Evolutionary conservation across 2,113 vertebrate genomes (phyloP), one percentile per base, ranked within the genome.

Genomic region (Cavia porcellus): DNA sequence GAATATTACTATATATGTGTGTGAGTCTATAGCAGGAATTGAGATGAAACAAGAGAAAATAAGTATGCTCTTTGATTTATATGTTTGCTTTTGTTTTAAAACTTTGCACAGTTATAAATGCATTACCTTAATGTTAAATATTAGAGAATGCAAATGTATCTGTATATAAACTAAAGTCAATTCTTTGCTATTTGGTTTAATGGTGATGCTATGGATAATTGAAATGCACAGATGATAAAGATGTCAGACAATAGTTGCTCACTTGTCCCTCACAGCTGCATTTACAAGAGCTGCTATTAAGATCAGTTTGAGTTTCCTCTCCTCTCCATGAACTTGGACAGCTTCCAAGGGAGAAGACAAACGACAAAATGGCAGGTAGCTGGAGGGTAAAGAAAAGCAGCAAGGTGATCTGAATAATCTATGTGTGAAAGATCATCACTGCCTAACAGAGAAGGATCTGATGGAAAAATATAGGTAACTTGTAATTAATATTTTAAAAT

Each of bases 261-360:
- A 89, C 52, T 92, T 30, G 82, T 94, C 35, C 81, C 81, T 97
- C 90, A 83, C 90, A 95, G 77, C 92, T 90, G 90, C 77, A 62
- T 86, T 92, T 90, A 80, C 57, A 88, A 90, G 92, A 95, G 86
- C 92, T 74, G 81, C 96, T 95, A 70, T 96, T 93, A 92, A 96
- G 88, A 96, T 89, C 20, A 3, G 91, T 82, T 77, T 50, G 85
- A 95, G 82, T n/a, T 91, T 96, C 15, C 81, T 59, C 42, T 96
- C 38, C 94, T 90, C 90, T 82, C 94, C 47, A 62, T 50, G 95
- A 90, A 90, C 59, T 86, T 98, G 96, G 97, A 96, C 72, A 91
- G 86, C 90, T 96, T 97, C 96, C 97, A 97, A 96, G 82, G 96
- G 92, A 97, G 96, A 95, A 97, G 90, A 94, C 94, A 97, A 97